A percentile compares a stretch with the other conserved stretches of the same genome.
Conservation (phyloP, 2,113 vertebrate species). For the Hemicordylus capensis region DNA sequence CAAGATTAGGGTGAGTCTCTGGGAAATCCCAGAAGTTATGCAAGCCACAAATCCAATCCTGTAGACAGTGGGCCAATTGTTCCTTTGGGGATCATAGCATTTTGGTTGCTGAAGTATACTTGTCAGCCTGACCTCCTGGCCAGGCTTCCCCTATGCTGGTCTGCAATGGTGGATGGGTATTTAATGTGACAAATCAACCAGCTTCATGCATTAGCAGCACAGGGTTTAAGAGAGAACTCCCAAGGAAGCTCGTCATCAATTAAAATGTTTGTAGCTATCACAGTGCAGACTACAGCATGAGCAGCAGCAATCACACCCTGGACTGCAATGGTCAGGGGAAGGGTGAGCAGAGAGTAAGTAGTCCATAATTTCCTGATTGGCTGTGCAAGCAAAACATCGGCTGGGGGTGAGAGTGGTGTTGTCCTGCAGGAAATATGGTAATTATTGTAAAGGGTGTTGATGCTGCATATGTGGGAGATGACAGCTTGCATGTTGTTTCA, state of each 20-base stretch:
- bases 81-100: not conserved
- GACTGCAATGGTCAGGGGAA: too few relatives aligned
- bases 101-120: not conserved
- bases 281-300: too few relatives aligned
- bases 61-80: not conserved
- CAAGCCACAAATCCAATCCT: not conserved
- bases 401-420: not conserved
- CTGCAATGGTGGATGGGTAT: not conserved
- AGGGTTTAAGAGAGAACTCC: too few relatives aligned
- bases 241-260: too few relatives aligned
- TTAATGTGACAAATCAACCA: not conserved
- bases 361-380: too few relatives aligned
- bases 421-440: not conserved
- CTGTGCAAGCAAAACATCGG: not conserved
- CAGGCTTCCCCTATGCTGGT: not conserved
- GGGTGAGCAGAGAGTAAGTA: too few relatives aligned
- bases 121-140: not conserved
- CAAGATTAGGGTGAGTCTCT: conserved; percentile 83
- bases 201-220: too few relatives aligned
- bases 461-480: not conserved
- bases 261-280: too few relatives aligned
- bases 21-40: not conserved
- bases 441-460: not conserved
- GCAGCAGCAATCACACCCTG: too few relatives aligned
- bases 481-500: not conserved